A percentile compares a stretch with the other conserved stretches of the same genome.
These are phyloP conservation scores for Pteria penguin DNA, from an alignment of 2,888 invertebrate species.

Conservation along the genomic window DNA sequence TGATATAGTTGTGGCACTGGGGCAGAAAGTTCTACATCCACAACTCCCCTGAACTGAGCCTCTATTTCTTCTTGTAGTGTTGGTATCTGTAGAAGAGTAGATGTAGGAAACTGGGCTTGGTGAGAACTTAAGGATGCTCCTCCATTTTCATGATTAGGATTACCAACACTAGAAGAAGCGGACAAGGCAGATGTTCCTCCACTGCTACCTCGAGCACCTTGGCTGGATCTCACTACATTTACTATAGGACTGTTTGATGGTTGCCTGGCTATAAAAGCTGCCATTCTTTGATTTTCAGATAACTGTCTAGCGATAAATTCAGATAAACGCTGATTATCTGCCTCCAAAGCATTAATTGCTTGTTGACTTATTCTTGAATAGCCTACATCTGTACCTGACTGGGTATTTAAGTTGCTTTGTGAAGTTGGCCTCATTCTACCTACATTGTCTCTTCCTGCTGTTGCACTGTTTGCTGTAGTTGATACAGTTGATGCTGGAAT, in stretches of 20 bases:
- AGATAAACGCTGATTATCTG: background rate
- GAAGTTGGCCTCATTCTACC: background rate
- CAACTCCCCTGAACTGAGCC: background rate
- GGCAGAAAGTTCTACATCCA: background rate
- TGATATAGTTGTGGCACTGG: background rate
- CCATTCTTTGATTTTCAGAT: background rate
- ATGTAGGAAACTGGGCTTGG: background rate
- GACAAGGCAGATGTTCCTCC: background rate
- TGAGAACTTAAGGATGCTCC: background rate
- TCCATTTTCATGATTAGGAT: background rate
- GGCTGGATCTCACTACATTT: background rate
- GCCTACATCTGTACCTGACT: background rate
- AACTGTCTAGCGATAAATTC: background rate
- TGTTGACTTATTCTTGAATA: background rate
- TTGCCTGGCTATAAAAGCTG: too few relatives aligned
- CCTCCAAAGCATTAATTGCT: background rate
- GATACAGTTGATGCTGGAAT: background rate
- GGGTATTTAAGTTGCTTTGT: background rate
- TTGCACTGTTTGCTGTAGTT: background rate
- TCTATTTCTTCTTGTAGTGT: background rate
- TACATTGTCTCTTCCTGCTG: background rate
- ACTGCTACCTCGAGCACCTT: background rate
- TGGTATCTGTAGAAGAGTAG: background rate
- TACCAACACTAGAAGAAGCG: background rate
- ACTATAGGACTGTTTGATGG: too few relatives aligned